Evolutionary conservation across 1,140 invertebrate genomes (phyloP), one percentile per base, ranked within the genome.

Genomic region (Monochamus saltuarius): DNA sequence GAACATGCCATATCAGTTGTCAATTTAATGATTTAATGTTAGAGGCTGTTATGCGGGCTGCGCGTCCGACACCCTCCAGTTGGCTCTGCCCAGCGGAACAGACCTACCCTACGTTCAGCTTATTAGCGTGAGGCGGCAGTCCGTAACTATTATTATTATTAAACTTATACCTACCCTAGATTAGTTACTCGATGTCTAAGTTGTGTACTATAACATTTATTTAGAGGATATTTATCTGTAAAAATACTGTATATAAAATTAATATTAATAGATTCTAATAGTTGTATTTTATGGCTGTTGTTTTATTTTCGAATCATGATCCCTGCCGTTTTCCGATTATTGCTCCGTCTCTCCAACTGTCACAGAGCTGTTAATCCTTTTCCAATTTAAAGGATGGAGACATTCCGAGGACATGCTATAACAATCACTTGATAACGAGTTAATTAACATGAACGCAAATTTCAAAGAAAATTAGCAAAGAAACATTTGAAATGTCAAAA

Each of bases 1-100:
- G 60, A 70, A 68, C 70, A 68, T 68, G 71, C 74, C 70, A 73
- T 74, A 74, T 74, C 74, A 69, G 68, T 75, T 73, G 74, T 75
- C 74, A 75, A 75, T 75, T 75, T 75, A 57, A 69, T 67, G 56
- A 65, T 64, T 46, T 62, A 59, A 66, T 68, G 62, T 71, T 70
- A 72, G 70, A 72, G 70, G 70, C 70, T 72, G 70, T 72, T 72
- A 70, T 70, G 64, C 68, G 70, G 65, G 65, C 66, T 66, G 65
- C 62, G 62, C 10, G 54, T 59, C 47, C 47, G n/a, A 42, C n/a
- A n/a, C 22, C 22, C 43, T 14, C 22, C 14, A 59, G 14, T 17
- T 35, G n/a, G 36, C 29, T n/a, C 37, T 53, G 53, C 53, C 53
- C 45, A 43, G 53, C 45, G 43, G 42, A 56, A 34, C 45, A 56